Evolutionary conservation across 1,140 invertebrate species (phyloP).

Genomic region (Drosophila ohnishii): DNA sequence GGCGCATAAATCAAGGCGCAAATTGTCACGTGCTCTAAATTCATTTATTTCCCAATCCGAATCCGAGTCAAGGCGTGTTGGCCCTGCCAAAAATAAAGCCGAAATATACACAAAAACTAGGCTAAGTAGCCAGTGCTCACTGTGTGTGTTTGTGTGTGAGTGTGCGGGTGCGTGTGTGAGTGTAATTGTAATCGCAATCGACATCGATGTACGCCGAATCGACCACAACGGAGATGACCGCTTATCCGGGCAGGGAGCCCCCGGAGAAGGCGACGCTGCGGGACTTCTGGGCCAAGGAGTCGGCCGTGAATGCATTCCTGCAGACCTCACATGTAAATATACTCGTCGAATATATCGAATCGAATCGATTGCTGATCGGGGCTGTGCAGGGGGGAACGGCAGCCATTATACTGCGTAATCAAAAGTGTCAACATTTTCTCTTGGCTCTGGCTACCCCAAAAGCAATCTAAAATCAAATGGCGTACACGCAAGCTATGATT

Average conservation of each 20-base stretch:
- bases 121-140: slow-evolving; percentile 52
- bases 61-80: slow-evolving; percentile 56
- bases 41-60: slow-evolving; percentile 64
- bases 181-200: slow-evolving; percentile 42
- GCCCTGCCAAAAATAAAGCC: slow-evolving; percentile 33
- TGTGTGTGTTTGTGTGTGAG: neutral
- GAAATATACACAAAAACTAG: slow-evolving; percentile 37
- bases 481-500: slow-evolving; percentile 23
- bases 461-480: slow-evolving; percentile 45
- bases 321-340: slow-evolving; percentile 71
- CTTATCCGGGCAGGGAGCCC: slow-evolving; percentile 59
- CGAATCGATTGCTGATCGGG: slow-evolving; percentile 22
- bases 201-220: slow-evolving; percentile 73
- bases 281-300: slow-evolving; percentile 80
- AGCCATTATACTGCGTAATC: slow-evolving; percentile 44
- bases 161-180: slow-evolving; percentile 20
- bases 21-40: slow-evolving; percentile 77
- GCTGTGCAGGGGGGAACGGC: neutral
- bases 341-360: slow-evolving; percentile 10
- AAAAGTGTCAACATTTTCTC: slow-evolving; percentile 50
- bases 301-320: slow-evolving; percentile 77
- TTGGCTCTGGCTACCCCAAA: slow-evolving; percentile 19
- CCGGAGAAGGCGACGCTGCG: slow-evolving; percentile 68
- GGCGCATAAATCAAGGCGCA: slow-evolving; percentile 53
- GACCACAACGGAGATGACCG: slow-evolving; percentile 76